Base-by-base conservation (phyloP, 30 jellyfish, hydroid and myxozoan species). In the Sanderia malayensis region DNA sequence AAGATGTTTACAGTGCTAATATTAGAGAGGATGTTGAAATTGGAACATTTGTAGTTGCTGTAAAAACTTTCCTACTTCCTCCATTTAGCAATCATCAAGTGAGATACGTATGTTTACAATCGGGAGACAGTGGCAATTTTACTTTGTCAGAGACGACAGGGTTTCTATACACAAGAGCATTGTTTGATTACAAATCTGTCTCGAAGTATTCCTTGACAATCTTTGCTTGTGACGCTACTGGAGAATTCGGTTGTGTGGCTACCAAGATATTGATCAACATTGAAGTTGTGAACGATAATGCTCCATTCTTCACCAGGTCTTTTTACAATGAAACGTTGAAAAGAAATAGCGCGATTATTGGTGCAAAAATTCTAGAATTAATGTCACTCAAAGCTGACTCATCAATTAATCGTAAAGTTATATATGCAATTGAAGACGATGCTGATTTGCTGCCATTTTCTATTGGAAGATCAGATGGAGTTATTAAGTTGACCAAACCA, bases 221-320 rank as follows among this genome's bases (percentile, higher is more conserved):
- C 0, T 49, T 70, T 47, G 97, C 97, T 49, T 82, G 94, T 71
- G 94, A 82, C 47, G 65, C 49, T 0, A 57, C 74, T 18, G 97
- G 93, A 1, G 55, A 60, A 58, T 65, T 87, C 4, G 86, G 83
- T 1, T 71, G 88, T 59, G 87, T 88, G 19, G 97, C 64, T 1
- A 84, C 79, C 25, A 89, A 46, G 44, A 67, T 89, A 2, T 61
- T 2, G 11, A 79, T 89, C 30, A 34, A 25, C n/a, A 73, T 82
- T 31, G 79, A 27, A 20, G 92, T 82, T 65, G 83, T 77, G 11
- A 83, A 89, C 59, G 97, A 89, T 65, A 75, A 89, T 70, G 17
- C 44, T 0, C 97, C 97, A 2, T 34, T n/a, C 1, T 89, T 89
- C 78, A 17, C 73, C 4, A 44, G 44, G 60, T 15, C 31, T 37